Percentiles rank a stretch among this genome's conserved stretches.
Conservation (phyloP, 2,113 vertebrate species). For the Neodontobutis hainanensis region DNA sequence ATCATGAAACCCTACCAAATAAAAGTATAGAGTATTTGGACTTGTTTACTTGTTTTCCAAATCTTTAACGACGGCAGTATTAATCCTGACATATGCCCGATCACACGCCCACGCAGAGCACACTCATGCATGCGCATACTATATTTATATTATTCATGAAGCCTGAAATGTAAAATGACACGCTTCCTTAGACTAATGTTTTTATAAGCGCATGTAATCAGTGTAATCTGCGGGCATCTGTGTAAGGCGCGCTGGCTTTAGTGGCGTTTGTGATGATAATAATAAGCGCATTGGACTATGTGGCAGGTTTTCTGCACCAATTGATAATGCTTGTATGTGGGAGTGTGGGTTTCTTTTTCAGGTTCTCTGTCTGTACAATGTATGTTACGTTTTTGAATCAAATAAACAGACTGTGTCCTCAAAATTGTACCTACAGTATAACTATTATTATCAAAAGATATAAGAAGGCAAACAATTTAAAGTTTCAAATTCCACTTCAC, state of each 20-base stretch:
- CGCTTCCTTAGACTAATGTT: conserved; percentile 43
- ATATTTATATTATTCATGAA: conserved; percentile 40
- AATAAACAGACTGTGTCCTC: too few relatives aligned
- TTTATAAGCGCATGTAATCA: conserved; percentile 29
- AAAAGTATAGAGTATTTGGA: too few relatives aligned
- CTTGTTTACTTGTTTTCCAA: neutral
- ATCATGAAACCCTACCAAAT: neutral
- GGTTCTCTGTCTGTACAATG: too few relatives aligned
- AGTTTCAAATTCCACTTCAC: too few relatives aligned
- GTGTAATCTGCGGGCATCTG: conserved; percentile 25
- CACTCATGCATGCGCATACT: conserved; percentile 9
- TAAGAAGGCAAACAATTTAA: too few relatives aligned
- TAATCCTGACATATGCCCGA: conserved; percentile 26
- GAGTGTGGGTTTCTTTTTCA: neutral
- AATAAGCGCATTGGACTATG: conserved; percentile 25
- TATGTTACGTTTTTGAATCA: too few relatives aligned
- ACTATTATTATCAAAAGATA: too few relatives aligned
- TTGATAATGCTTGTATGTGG: conserved; percentile 17
- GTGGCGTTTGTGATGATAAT: conserved; percentile 46
- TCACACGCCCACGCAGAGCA: conserved; percentile 27
- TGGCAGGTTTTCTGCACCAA: conserved; percentile 38
- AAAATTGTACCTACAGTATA: too few relatives aligned
- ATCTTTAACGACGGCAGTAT: conserved; percentile 1
- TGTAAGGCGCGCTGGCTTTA: neutral
- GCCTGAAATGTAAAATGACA: conserved; percentile 41